Evolutionary conservation across 2,888 invertebrate genomes (phyloP).

Genomic region (Sinhomidia bicolor): DNA sequence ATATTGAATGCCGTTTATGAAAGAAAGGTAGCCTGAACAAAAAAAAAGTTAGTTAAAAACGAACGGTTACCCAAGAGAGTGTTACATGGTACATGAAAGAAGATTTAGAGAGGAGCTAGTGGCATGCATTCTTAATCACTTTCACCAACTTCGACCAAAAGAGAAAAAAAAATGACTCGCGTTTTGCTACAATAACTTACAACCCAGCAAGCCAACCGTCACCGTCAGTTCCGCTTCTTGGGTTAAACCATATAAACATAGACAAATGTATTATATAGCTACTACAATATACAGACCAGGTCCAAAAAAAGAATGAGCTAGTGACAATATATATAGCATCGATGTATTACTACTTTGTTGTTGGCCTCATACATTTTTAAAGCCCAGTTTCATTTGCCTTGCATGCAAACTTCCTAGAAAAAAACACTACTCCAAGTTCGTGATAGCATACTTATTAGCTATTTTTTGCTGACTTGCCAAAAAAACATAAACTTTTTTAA

Average conservation of each 20-base stretch:
- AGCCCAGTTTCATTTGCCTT: neutral
- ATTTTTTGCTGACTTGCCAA: slow-evolving; percentile 43
- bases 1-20: neutral
- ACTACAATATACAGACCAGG: neutral
- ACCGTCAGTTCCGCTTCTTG: neutral
- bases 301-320: neutral
- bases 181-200: neutral
- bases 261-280: neutral
- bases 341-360: slow-evolving; percentile 40
- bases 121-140: slow-evolving; percentile 72
- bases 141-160: slow-evolving; percentile 56
- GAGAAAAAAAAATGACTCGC: slow-evolving; percentile 42
- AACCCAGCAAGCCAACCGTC: neutral
- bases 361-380: slow-evolving; percentile 30
- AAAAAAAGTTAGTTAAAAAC: neutral
- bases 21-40: too few species aligned
- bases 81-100: slow-evolving; percentile 47
- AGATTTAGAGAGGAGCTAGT: slow-evolving; percentile 65
- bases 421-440: neutral
- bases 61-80: neutral
- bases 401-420: slow-evolving; percentile 46
- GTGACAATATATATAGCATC: neutral
- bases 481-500: slow-evolving; percentile 47
- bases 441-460: slow-evolving; percentile 33
- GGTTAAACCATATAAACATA: neutral